Conservation (phyloP, 2,797 vertebrate species). For the Cossypha niveicapilla region DNA sequence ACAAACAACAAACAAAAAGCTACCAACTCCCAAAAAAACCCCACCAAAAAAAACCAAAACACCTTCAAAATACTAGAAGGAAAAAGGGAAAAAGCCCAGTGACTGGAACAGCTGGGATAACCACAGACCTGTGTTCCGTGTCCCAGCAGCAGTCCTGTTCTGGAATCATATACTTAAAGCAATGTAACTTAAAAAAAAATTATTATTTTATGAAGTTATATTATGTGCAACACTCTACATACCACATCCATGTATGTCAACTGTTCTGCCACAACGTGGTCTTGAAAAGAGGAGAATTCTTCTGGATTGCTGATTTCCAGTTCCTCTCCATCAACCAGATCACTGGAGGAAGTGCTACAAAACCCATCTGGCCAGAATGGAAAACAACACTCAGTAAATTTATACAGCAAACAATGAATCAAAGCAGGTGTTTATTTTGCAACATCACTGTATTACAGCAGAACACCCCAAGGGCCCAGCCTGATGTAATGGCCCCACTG, state of each 20-base stretch:
- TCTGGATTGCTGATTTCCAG: constrained; percentile 78
- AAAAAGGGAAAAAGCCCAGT: background rate
- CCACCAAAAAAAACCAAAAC: background rate
- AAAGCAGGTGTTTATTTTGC: background rate
- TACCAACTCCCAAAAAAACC: too few species aligned
- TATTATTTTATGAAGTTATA: background rate
- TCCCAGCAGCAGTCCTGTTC: background rate
- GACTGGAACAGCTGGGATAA: background rate
- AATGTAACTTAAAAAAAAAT: background rate
- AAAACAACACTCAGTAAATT: background rate
- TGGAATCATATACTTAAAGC: background rate
- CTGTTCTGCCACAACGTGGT: constrained; percentile 91
- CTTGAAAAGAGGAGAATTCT: constrained; percentile 85
- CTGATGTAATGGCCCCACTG: background rate
- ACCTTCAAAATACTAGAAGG: background rate
- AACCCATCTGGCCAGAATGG: constrained; percentile 77
- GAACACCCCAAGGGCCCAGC: background rate
- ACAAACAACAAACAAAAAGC: too few species aligned
- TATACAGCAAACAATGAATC: background rate
- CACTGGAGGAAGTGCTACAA: constrained; percentile 73
- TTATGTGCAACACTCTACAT: constrained; percentile 23
- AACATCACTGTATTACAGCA: background rate
- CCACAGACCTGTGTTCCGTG: background rate
- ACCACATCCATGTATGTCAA: constrained; percentile 96
- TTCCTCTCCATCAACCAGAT: constrained; percentile 83